These are phyloP conservation scores for Bergia puertoricense DNA, from an alignment of 92 coral and sea anemone genomes.

Conservation along the genomic window DNA sequence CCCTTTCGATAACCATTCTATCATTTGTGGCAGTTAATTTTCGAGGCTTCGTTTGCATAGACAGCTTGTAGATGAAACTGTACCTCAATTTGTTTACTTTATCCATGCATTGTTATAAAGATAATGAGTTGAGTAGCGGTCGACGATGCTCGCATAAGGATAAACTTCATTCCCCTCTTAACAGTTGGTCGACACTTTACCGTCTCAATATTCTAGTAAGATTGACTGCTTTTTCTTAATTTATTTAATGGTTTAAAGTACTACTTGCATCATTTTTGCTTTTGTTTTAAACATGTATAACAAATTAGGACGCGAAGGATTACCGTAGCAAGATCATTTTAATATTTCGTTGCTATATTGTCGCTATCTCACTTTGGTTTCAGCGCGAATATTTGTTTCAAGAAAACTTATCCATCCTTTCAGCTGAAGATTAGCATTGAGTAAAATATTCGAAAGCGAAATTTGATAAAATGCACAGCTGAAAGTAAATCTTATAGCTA, in stretches of 20 bases:
- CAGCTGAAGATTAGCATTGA: neutral
- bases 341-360: neutral
- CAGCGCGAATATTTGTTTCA: neutral
- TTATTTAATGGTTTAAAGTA: neutral
- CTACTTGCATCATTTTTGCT: neutral
- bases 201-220: neutral
- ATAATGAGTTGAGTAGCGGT: constrained; percentile 23
- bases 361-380: neutral
- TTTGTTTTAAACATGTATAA: neutral
- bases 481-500: neutral
- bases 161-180: neutral
- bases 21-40: constrained; percentile 40
- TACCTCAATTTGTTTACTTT: constrained; percentile 30
- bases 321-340: neutral
- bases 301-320: neutral
- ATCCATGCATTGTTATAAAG: constrained; percentile 22
- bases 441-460: neutral
- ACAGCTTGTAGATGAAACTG: constrained; percentile 34
- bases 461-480: neutral
- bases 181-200: neutral
- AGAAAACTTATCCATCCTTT: neutral
- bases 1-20: constrained; percentile 12
- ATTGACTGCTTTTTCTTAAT: neutral
- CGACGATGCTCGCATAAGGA: neutral
- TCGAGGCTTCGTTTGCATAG: constrained; percentile 41